phyloP scores from a whole-genome alignment of 2,797 vertebrate genomes.

The Lycodopsis pacificus region DNA sequence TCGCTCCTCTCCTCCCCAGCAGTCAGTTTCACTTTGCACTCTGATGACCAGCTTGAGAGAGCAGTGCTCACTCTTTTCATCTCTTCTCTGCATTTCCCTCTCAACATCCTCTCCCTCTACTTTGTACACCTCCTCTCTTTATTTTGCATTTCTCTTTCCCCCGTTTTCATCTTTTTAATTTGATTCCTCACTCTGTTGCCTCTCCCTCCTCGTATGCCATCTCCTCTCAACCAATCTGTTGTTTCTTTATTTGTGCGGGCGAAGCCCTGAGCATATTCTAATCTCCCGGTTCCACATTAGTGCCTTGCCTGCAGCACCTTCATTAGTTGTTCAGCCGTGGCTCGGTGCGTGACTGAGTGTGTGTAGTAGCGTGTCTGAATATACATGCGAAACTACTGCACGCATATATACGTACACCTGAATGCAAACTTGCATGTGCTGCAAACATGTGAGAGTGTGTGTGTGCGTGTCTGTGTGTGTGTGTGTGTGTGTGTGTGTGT shows the following conservation, averaged over 20 bases:
- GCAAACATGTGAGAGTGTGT: slow-evolving; percentile 52
- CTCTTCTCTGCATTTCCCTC: slow-evolving; percentile 25
- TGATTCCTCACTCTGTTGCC: slow-evolving; percentile 57
- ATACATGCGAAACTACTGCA: slow-evolving; percentile 40
- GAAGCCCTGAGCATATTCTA: slow-evolving; percentile 83
- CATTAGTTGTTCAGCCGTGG: slow-evolving; percentile 81
- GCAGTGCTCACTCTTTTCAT: slow-evolving; percentile 59
- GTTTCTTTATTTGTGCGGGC: slow-evolving; percentile 80
- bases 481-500: too few species aligned
- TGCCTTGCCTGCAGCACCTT: slow-evolving; percentile 81
- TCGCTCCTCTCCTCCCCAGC: slow-evolving; percentile 19
- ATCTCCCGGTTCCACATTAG: slow-evolving; percentile 86
- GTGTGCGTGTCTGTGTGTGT: too few species aligned
- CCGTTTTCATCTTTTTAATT: slow-evolving; percentile 61
- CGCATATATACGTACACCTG: slow-evolving; percentile 46
- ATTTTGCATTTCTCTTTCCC: slow-evolving; percentile 29
- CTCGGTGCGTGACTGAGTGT: slow-evolving; percentile 49
- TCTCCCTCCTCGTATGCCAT: slow-evolving; percentile 48
- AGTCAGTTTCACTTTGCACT: slow-evolving; percentile 52
- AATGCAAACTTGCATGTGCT: slow-evolving; percentile 63
- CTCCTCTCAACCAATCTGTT: slow-evolving; percentile 70
- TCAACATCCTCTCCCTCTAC: slow-evolving; percentile 39
- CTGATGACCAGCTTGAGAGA: slow-evolving; percentile 61
- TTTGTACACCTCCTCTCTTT: slow-evolving; percentile 43
- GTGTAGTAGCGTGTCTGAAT: slow-evolving; percentile 47